These are phyloP conservation scores for Pandemis corylana DNA, from an alignment of 2,888 invertebrate genomes.

Conservation along the genomic window DNA sequence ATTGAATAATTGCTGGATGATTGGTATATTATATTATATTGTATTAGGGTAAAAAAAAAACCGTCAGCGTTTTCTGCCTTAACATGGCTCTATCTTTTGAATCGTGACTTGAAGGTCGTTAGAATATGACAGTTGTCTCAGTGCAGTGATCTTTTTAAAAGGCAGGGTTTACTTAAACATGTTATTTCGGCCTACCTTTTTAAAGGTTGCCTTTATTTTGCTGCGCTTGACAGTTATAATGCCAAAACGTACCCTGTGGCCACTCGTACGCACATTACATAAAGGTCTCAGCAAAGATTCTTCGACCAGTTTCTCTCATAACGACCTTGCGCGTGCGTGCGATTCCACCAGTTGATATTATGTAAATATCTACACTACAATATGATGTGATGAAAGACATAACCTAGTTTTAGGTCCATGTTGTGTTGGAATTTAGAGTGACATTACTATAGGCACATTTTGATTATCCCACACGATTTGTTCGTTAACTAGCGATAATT, in stretches of 20 bases:
- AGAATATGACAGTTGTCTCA: no score
- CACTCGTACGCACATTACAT: constrained; percentile 28
- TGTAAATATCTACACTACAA: constrained; percentile 33
- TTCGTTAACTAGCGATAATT: neutral
- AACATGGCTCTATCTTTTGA: no score
- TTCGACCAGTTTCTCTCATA: constrained; percentile 48
- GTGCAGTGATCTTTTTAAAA: no score
- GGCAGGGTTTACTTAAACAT: no score
- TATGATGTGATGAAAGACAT: constrained; percentile 27
- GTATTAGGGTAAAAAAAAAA: no score
- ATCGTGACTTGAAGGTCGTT: no score
- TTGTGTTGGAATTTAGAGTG: constrained; percentile 10
- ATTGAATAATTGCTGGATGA: no score
- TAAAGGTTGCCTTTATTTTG: neutral
- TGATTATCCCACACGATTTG: neutral
- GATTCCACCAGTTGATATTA: constrained; percentile 39
- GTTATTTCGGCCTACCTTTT: neutral
- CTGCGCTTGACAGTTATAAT: neutral
- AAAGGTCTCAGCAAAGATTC: constrained; percentile 19
- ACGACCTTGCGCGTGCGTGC: constrained; percentile 47
- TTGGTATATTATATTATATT: no score
- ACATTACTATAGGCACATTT: neutral
- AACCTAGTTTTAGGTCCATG: constrained; percentile 23
- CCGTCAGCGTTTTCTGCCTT: no score
- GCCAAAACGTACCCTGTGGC: neutral